Evolutionary conservation across 2,113 vertebrate genomes (phyloP).

Genomic region (Centropristis striata): DNA sequence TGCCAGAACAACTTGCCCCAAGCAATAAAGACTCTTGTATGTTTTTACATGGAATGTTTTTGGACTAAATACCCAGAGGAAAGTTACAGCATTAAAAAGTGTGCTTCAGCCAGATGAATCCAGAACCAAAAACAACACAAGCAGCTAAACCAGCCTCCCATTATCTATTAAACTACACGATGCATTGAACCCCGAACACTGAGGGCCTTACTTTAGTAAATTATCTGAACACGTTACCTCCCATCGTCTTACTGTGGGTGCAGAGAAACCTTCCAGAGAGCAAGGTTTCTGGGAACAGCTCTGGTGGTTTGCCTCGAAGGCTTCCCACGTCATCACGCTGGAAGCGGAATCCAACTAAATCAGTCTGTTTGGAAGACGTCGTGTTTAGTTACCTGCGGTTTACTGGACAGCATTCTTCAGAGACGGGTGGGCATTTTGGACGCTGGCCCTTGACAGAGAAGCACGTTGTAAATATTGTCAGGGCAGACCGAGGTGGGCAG

Average conservation of each 20-base stretch:
- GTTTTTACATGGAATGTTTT: neutral
- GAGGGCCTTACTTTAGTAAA: neutral
- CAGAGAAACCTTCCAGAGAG: constrained; percentile 46
- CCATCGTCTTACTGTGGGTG: neutral
- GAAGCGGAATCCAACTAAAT: constrained; percentile 56
- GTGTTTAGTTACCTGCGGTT: constrained; percentile 67
- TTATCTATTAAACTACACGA: neutral
- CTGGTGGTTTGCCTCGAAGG: constrained; percentile 46
- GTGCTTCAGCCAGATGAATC: neutral
- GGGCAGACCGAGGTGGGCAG: constrained; percentile 52
- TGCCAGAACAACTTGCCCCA: neutral
- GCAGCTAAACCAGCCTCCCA: too few relatives aligned
- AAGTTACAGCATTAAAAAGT: neutral
- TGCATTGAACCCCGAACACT: neutral
- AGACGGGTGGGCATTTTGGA: constrained; percentile 48
- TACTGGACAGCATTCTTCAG: constrained; percentile 58
- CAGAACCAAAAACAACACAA: neutral
- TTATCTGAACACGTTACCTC: neutral
- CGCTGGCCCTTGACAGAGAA: constrained; percentile 18
- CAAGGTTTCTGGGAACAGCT: constrained; percentile 62
- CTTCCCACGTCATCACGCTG: constrained; percentile 59
- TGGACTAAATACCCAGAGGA: neutral
- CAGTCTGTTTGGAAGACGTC: constrained; percentile 58
- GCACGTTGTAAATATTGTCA: constrained; percentile 62
- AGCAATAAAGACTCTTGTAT: neutral